Evolutionary conservation across 2,113 vertebrate species (phyloP), one percentile per base, ranked within the genome.

Genomic region (Boulengerochromis microlepis): DNA sequence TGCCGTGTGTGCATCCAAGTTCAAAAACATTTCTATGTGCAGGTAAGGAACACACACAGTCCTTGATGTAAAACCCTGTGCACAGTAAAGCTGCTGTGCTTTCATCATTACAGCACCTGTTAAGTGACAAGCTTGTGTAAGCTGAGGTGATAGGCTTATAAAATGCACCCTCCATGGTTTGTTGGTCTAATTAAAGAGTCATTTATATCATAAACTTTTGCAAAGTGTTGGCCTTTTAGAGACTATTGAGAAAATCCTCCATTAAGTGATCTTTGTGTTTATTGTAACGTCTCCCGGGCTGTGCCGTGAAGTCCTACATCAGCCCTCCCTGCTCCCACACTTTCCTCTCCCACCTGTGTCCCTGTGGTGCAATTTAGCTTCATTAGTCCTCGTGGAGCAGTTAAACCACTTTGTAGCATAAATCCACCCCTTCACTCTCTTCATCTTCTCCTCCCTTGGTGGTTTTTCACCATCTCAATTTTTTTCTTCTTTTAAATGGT

Each of bases 331-430:
- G 40, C 42, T 76, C 69, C 69, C 69, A 74, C 69, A 29, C 40
- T 29, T 29, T 0, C 3, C 40, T 64, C 61, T 53, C 42, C 52
- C 82, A 40, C 85, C 80, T 47, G 80, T 86, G 38, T 64, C 81
- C 86, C 84, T 7, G 50, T 7, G 31, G 57, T 69, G 61, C 54
- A 59, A 2, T 78, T 81, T 81, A 87, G 84, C 56, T 71, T 69
- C 52, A 88, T 82, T 76, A 35, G 47, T 86, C 81, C 83, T 80
- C 0, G 18, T 3, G 66, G 83, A 74, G 74, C 74, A 19, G 19
- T 71, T 84, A 45, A 81, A 84, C 59, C 53, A 29, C 57, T 84
- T 83, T 69, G 19, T 5, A 22, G 8, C 57, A 64, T 61, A 35
- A 40, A 89, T 74, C 83, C 7, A 4, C 16, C 24, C 2, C 24